Evolutionary conservation across 1,140 invertebrate genomes (phyloP), one percentile per base, ranked within the genome.

Genomic region (Nilaparvata lugens): DNA sequence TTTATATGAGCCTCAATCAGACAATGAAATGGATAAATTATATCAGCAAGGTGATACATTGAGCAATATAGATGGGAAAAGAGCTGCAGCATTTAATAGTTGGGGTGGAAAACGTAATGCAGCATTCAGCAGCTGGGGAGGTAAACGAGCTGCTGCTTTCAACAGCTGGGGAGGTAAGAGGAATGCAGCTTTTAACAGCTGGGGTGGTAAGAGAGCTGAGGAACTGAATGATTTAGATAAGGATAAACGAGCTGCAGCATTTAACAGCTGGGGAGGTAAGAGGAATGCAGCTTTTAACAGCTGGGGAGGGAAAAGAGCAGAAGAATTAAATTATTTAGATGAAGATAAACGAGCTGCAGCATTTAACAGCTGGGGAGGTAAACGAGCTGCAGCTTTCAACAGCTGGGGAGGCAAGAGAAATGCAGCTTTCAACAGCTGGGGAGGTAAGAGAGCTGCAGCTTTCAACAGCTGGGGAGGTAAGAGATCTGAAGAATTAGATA

Each of bases 381-480:
- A 54, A 25, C n/a, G 55, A 40, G 21, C 40, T 21, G 19, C 38
- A 25, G 40, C 16, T 7, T 31, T 55, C 43, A 67, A 58, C 18
- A 64, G 57, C 60, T 66, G 65, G 65, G 65, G 62, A 18, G 62
- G 62, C 4, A 66, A 66, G 38, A 42, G 65, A n/a, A 40, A 58
- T 9, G 35, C 56, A 14, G 56, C 6, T 11, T n/a, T 18, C 14
- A 23, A 61, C 6, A 21, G 6, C 23, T n/a, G 45, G 31, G 53
- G 19, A 23, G 42, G 25, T 28, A 61, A 61, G 48, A 54, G 48
- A 42, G 24, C 57, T 35, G 64, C 62, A 38, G 58, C 63, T 16
- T 69, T 72, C 52, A 69, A 57, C 31, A 66, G 65, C 16, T 70
- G 69, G 68, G 68, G 65, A 51, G 67, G 66, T n/a, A 70, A 68